Evolutionary conservation across 2,888 invertebrate species (phyloP), one percentile per base, ranked within the genome.

Genomic region (Allygus modestus): DNA sequence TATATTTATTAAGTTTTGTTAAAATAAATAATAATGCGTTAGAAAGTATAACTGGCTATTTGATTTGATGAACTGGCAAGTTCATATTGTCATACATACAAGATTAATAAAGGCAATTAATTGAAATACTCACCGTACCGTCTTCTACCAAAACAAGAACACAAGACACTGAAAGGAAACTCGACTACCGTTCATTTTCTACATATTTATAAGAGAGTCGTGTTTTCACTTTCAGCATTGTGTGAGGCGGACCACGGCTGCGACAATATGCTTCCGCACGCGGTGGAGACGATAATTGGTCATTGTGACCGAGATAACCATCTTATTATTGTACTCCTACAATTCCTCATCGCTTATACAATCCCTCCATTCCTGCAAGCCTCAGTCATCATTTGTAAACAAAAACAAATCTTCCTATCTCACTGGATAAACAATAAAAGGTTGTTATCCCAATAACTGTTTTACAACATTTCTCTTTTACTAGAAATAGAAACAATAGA

Each of bases 191-290:
- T 28, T 4, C 37, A 33, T 28, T 79, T 54, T 79, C 28, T 54
- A 79, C 51, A 54, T 58, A 79, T 79, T 79, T 79, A 79, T 79
- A 58, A 28, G 58, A 54, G 12, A 4, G n/a, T 26, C 0, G 37
- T 20, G 58, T 79, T 79, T 79, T 79, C 79, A 79, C 79, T 79
- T 79, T 79, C 79, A 79, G 37, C 58, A 79, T 79, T 79, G 79
- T 79, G 54, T 54, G 15, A n/a, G 2, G 20, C 79, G 37, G 37
- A 58, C 33, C 79, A 23, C 20, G 58, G 58, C 54, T 7, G 51
- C 51, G 79, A 79, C 79, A 79, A 79, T 77, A 77, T 37, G 79
- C 11, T 73, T 77, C 51, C 77, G 28, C 37, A n/a, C 9, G 37
- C 7, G 2, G n/a, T 69, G 69, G 31, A 1, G 15, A 31, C 17